A percentile compares a stretch with the other conserved stretches of the same genome.
These are phyloP conservation scores for Tricholauxania praeusta DNA, from an alignment of 2,888 invertebrate genomes.

Conservation along the genomic window DNA sequence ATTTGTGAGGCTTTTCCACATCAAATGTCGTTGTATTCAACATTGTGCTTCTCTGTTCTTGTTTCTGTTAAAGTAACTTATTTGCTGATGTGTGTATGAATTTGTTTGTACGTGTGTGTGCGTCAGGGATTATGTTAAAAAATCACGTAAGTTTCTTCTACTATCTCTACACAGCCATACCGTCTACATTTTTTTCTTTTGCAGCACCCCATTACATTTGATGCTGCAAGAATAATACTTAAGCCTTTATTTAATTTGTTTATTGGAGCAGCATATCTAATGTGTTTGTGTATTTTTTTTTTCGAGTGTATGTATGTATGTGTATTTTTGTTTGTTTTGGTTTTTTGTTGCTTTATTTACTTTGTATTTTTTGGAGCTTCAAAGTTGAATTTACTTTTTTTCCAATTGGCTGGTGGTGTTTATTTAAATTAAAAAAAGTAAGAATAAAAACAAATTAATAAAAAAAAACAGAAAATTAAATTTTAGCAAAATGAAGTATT, in stretches of 20 bases:
- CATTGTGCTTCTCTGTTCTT: constrained; percentile 1
- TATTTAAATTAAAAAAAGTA: no score
- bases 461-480: no score
- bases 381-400: constrained; percentile 29
- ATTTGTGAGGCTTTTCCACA: constrained; percentile 28
- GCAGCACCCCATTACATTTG: constrained; percentile 10
- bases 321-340: neutral
- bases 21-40: constrained; percentile 13
- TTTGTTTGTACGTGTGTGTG: neutral
- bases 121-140: constrained; percentile 31
- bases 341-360: constrained; percentile 7
- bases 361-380: neutral
- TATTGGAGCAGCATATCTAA: constrained; percentile 36
- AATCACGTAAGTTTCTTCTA: constrained; percentile 36
- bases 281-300: constrained; percentile 4
- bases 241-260: constrained; percentile 44
- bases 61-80: neutral
- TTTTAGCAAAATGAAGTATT: no score
- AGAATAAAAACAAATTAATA: no score
- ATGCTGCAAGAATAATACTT: constrained; percentile 33
- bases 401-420: neutral
- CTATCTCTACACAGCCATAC: neutral
- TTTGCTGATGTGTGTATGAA: constrained; percentile 13
- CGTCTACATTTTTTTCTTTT: neutral
- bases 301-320: neutral